Percentiles rank a stretch among this genome's conserved stretches.
phyloP scores from a whole-genome alignment of 2,797 vertebrate species.

The Molossus alvarezi region DNA sequence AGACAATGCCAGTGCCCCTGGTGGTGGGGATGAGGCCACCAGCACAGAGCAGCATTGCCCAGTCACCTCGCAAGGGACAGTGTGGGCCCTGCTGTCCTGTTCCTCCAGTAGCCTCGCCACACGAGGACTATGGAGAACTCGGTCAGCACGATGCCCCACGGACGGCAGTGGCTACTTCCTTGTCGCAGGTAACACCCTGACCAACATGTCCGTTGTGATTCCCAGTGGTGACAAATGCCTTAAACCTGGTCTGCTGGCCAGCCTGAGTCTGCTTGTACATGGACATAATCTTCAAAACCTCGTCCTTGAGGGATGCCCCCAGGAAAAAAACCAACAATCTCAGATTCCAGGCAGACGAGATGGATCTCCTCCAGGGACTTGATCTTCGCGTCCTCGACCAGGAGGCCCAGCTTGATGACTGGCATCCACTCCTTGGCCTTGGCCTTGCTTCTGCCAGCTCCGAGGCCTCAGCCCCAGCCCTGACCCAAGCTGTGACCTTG shows the following conservation, averaged over 20 bases:
- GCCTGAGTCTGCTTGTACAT: not conserved
- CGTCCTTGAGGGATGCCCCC: not conserved
- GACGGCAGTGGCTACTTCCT: not conserved
- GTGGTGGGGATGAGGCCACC: not conserved
- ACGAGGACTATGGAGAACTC: not conserved
- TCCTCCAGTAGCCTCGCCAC: not conserved
- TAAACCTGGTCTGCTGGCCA: not conserved
- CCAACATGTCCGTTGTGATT: not conserved
- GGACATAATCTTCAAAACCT: not conserved
- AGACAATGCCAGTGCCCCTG: not conserved
- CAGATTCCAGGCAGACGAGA: not conserved
- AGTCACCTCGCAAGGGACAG: not conserved
- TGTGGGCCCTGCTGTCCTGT: not conserved
- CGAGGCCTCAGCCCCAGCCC: not conserved
- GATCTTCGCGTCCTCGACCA: not conserved
- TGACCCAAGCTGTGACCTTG: not conserved
- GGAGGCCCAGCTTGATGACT: not conserved
- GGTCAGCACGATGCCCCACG: too few relatives aligned
- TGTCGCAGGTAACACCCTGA: not conserved
- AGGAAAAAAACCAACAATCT: not conserved
- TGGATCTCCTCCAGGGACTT: not conserved
- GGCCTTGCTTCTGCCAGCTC: not conserved
- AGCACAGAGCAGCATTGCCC: not conserved
- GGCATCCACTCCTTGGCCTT: not conserved
- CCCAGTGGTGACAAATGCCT: not conserved